Evolutionary conservation across 2,113 vertebrate genomes (phyloP).

Genomic region (Indicator maculatus): DNA sequence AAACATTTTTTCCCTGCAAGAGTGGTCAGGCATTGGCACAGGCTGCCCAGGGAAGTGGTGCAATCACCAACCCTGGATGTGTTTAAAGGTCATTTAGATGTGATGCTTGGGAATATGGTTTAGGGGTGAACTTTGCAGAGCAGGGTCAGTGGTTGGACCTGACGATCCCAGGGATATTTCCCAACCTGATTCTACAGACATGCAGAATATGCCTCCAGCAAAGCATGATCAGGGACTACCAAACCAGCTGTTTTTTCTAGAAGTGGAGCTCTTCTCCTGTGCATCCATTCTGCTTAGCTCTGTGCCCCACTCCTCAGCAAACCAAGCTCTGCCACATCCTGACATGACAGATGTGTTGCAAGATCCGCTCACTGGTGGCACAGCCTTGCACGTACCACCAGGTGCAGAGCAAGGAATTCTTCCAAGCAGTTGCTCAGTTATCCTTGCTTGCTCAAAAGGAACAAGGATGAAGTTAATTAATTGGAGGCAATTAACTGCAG

Average conservation of each 20-base stretch:
- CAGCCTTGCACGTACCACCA: background rate
- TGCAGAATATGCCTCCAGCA: background rate
- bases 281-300: background rate
- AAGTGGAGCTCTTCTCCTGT: background rate
- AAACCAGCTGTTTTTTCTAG: background rate
- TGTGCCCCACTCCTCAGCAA: background rate
- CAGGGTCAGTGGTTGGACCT: too few relatives aligned
- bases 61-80: too few relatives aligned
- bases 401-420: background rate
- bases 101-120: too few relatives aligned
- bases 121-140: too few relatives aligned
- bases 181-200: background rate
- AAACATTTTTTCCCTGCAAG: too few relatives aligned
- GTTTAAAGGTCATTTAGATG: too few relatives aligned
- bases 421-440: background rate
- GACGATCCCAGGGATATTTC: too few relatives aligned
- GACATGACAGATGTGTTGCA: rapidly evolving
- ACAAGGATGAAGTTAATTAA: background rate
- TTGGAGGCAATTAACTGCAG: background rate
- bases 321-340: background rate
- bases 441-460: background rate
- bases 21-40: too few relatives aligned
- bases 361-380: background rate
- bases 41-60: too few relatives aligned
- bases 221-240: background rate